Percentiles rank a stretch among this genome's conserved stretches.
Evolutionary conservation across 2,888 invertebrate species (phyloP).

Genomic region (Scaptomyza parva): DNA sequence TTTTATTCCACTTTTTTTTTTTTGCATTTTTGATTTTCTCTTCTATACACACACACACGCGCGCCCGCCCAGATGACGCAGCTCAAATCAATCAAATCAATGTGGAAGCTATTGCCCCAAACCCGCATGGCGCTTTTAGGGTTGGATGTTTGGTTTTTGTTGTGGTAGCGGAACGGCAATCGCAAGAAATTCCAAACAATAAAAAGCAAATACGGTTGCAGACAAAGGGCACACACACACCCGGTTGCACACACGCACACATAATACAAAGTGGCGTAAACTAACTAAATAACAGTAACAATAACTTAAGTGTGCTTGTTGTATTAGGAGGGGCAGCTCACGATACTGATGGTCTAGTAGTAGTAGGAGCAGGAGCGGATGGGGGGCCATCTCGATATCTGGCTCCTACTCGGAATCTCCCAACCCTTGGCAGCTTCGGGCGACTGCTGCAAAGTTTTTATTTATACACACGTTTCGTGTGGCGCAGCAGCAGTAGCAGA

Average conservation of each 20-base stretch:
- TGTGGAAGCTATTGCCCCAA: slow-evolving; percentile 62
- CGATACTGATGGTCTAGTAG: slow-evolving; percentile 29
- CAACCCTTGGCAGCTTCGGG: slow-evolving; percentile 21
- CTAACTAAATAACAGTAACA: slow-evolving; percentile 81
- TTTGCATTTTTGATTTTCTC: slow-evolving; percentile 20
- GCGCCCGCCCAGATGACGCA: slow-evolving; percentile 72
- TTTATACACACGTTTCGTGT: slow-evolving; percentile 75
- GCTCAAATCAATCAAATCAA: slow-evolving; percentile 78
- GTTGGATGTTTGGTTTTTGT: slow-evolving; percentile 46
- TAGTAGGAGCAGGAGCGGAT: too few relatives aligned
- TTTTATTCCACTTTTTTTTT: slow-evolving; percentile 12
- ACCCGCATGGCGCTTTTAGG: slow-evolving; percentile 24
- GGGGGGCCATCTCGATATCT: slow-evolving; percentile 50
- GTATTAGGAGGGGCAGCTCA: slow-evolving; percentile 58
- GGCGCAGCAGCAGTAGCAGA: slow-evolving; percentile 39
- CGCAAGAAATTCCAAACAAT: slow-evolving; percentile 74
- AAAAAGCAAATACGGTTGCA: slow-evolving; percentile 69
- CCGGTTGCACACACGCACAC: slow-evolving; percentile 12
- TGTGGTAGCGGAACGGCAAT: slow-evolving; percentile 50
- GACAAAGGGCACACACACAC: slow-evolving; percentile 58
- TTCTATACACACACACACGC: slow-evolving; percentile 35
- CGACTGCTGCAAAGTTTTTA: slow-evolving; percentile 75
- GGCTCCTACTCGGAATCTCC: slow-evolving; percentile 9
- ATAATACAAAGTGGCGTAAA: slow-evolving; percentile 75
- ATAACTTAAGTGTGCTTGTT: slow-evolving; percentile 79